These are phyloP conservation scores for Coreoperca whiteheadi DNA, from an alignment of 2,113 vertebrate species.

Conservation along the genomic window DNA sequence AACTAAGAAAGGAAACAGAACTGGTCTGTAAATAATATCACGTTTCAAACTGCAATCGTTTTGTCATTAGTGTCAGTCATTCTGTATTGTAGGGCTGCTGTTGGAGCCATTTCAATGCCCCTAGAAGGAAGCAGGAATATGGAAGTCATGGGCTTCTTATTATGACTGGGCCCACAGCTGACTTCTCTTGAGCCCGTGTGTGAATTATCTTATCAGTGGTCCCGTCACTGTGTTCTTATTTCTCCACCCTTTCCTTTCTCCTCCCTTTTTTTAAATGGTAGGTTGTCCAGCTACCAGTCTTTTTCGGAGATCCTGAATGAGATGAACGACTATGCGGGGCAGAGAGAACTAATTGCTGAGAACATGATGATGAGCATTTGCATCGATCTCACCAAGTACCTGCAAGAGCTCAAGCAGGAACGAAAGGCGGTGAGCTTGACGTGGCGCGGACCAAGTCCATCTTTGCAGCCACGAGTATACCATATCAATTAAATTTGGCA, in stretches of 20 bases:
- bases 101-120: constrained; percentile 49
- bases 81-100: neutral
- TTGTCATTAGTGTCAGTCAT: neutral
- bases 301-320: constrained; percentile 91
- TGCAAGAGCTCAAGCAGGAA: constrained; percentile 91
- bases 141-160: constrained; percentile 60
- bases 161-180: constrained; percentile 23
- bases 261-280: constrained; percentile 53
- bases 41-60: neutral
- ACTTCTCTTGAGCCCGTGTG: constrained; percentile 34
- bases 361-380: constrained; percentile 90
- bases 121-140: constrained; percentile 64
- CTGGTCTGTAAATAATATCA: neutral
- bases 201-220: constrained; percentile 52
- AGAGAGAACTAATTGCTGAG: constrained; percentile 92
- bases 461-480: neutral
- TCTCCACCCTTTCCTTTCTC: constrained; percentile 64
- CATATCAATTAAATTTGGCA: neutral
- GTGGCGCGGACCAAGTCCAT: neutral
- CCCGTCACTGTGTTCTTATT: constrained; percentile 34
- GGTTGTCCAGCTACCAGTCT: constrained; percentile 90
- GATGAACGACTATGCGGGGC: constrained; percentile 91
- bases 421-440: constrained; percentile 87
- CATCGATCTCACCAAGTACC: constrained; percentile 89
- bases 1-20: neutral